Percentiles rank a stretch among this genome's conserved stretches.
Conservation (phyloP, 53 echinoderm and acorn worm species). For the Echinometra lucunter region DNA sequence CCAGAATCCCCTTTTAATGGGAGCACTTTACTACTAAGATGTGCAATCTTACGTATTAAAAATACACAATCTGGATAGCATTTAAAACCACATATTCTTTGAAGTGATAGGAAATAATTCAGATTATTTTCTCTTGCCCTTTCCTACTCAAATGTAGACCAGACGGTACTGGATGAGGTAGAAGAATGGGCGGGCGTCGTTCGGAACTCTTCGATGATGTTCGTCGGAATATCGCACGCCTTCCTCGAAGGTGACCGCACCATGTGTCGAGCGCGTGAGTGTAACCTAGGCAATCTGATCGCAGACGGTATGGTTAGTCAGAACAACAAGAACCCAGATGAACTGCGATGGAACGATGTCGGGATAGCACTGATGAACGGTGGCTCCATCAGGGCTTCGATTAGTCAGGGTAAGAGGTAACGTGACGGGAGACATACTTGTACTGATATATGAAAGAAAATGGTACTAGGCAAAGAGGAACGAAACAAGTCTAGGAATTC, state of each 20-base stretch:
- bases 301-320: constrained; percentile 82
- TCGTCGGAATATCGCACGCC: constrained; percentile 80
- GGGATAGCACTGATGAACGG: constrained; percentile 84
- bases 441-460: background rate
- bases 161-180: constrained; percentile 69
- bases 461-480: background rate
- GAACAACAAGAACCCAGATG: constrained; percentile 77
- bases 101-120: no score
- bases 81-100: no score
- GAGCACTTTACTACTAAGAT: no score
- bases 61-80: no score
- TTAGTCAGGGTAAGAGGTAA: constrained; percentile 73
- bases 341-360: constrained; percentile 89
- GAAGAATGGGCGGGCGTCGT: constrained; percentile 77
- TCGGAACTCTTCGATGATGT: constrained; percentile 68
- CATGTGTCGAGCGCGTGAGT: constrained; percentile 83
- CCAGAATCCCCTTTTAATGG: no score
- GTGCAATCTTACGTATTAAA: no score
- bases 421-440: background rate
- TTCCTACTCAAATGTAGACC: constrained; percentile 60
- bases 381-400: constrained; percentile 86
- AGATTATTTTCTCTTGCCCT: background rate
- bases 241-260: constrained; percentile 74
- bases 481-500: no score
- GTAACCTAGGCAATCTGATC: constrained; percentile 93